Evolutionary conservation across 2,888 invertebrate genomes (phyloP), one percentile per base, ranked within the genome.

Genomic region (Acleris emargana): DNA sequence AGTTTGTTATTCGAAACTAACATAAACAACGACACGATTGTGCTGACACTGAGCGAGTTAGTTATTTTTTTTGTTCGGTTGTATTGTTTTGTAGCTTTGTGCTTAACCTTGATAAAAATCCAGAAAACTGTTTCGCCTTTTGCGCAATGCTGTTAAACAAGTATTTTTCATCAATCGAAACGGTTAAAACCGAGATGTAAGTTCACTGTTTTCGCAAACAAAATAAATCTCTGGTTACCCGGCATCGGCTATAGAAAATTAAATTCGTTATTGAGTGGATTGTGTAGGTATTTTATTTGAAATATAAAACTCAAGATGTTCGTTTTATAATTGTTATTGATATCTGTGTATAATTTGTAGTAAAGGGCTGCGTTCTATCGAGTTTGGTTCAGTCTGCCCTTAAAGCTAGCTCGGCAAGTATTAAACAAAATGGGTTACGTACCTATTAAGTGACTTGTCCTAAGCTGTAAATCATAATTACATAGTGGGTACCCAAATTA

Each of bases 161-260:
- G 47, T 87, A 79, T 71, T 84, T 87, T 76, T 73, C 81, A 67
- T 86, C 86, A 4, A 73, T 84, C 68, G 72, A 78, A 67, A 70
- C 28, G n/a, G 51, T 74, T 72, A 69, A 54, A 20, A 25, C 55
- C 2, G 61, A 61, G 1, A 55, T 64, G 83, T 84, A 76, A 81
- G 83, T 78, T 67, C 17, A 59, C 16, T 32, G 9, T 67, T 61
- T 53, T 38, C 49, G 7, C 42, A 64, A 32, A 60, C 43, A 47
- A 45, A 2, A 47, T n/a, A n/a, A 25, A 25, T 25, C 6, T 51
- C 25, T 50, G 52, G 5, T 45, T 17, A 45, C n/a, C 45, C 45
- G 45, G 45, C 45, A 5, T 17, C 38, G 38, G 38, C 38, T n/a
- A 6, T 2, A 45, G 3, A 17, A 16, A 16, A 17, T 45, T 45